Evolutionary conservation across 1,140 invertebrate species (phyloP).

Genomic region (Caerostris darwini): DNA sequence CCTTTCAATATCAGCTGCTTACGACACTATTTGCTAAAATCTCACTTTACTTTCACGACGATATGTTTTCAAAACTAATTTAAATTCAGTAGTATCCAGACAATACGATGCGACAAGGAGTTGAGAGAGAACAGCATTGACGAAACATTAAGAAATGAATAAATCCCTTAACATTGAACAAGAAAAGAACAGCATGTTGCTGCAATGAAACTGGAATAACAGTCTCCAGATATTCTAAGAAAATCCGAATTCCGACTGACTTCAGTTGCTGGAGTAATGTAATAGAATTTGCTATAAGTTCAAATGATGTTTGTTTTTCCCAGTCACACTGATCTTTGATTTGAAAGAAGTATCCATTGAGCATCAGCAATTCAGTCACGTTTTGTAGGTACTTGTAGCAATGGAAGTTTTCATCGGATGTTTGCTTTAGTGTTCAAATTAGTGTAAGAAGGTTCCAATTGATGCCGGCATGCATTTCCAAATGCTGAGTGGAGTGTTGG

Average conservation of each 20-base stretch:
- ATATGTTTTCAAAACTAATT: not conserved
- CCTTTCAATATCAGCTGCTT: no score
- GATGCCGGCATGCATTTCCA: not conserved
- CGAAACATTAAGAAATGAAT: not conserved
- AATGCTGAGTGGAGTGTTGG: not conserved
- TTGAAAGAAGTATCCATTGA: not conserved
- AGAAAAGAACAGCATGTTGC: not conserved
- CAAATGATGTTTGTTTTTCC: conserved; percentile 9
- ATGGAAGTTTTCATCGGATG: conserved; percentile 28
- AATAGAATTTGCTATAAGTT: conserved; percentile 17
- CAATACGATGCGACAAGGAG: fast-evolving
- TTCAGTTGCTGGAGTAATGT: not conserved
- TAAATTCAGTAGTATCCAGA: not conserved
- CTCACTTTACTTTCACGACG: not conserved
- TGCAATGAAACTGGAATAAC: not conserved
- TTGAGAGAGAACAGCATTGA: not conserved
- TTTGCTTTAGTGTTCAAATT: conserved; percentile 4
- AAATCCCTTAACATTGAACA: not conserved
- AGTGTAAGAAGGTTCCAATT: conserved; percentile 7
- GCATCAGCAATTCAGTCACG: not conserved
- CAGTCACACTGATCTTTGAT: conserved; percentile 24
- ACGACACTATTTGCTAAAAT: not conserved
- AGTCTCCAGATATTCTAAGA: not conserved
- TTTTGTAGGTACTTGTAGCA: conserved; percentile 5
- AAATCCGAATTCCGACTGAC: not conserved